Percentiles rank a stretch among this genome's conserved stretches.
Evolutionary conservation across 2,888 invertebrate species (phyloP).

Genomic region (Oligia latruncula): DNA sequence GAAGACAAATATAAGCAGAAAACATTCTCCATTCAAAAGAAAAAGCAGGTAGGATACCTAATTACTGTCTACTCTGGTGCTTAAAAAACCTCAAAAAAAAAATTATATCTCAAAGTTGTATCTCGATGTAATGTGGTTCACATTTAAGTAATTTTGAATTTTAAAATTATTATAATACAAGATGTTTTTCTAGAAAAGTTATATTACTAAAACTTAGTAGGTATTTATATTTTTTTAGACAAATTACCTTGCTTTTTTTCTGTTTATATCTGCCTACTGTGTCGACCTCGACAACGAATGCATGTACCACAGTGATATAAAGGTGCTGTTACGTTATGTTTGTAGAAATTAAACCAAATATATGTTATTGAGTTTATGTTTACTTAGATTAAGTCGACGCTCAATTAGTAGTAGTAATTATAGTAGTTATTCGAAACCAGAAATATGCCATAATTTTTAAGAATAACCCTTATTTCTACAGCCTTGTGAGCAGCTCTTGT

Average conservation of each 20-base stretch:
- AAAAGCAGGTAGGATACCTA: neutral
- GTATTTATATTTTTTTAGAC: neutral
- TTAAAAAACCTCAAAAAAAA: neutral
- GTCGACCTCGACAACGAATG: conserved; percentile 75
- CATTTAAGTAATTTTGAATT: neutral
- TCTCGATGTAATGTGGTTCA: neutral
- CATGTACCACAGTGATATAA: conserved; percentile 79
- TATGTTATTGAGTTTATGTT: conserved; percentile 75
- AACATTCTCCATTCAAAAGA: neutral
- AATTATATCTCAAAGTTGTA: neutral
- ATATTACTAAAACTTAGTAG: too few relatives aligned
- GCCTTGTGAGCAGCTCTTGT: conserved; percentile 46
- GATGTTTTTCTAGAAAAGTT: neutral
- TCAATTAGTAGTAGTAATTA: conserved; percentile 75
- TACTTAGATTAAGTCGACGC: conserved; percentile 76
- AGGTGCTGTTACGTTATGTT: conserved; percentile 85
- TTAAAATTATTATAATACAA: neutral
- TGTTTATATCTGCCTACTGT: conserved; percentile 33
- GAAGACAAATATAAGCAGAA: conserved; percentile 37
- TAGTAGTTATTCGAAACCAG: conserved; percentile 65
- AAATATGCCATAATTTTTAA: conserved; percentile 80
- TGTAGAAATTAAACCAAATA: conserved; percentile 86
- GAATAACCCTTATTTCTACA: conserved; percentile 57
- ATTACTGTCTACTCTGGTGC: neutral
- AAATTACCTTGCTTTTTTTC: neutral